Conservation (phyloP, 92 coral and sea anemone species). For the Parazoanthus atlanticus region DNA sequence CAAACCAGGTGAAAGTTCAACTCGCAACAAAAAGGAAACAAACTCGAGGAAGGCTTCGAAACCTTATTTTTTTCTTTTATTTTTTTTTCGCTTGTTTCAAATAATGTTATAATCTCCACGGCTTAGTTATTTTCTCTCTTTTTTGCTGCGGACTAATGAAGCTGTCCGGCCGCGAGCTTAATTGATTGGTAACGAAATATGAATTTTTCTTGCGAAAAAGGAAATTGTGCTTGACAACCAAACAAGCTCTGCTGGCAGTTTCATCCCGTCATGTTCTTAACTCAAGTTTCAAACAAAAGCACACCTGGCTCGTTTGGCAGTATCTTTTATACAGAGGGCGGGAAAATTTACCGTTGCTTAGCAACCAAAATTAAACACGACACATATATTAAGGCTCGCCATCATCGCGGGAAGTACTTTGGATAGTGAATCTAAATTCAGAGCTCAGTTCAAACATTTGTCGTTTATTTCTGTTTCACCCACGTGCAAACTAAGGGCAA, state of each 20-base stretch:
- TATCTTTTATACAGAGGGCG: background rate
- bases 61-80: no score
- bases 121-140: background rate
- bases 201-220: background rate
- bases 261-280: background rate
- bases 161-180: background rate
- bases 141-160: background rate
- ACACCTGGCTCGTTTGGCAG: constrained; percentile 22
- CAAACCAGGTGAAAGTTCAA: background rate
- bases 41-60: background rate
- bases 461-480: no score
- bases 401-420: no score
- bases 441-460: no score
- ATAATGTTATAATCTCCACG: background rate
- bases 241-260: background rate
- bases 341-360: constrained; percentile 11
- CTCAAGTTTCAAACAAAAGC: constrained; percentile 2
- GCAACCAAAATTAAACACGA: background rate
- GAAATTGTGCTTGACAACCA: constrained; percentile 14
- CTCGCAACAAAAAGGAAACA: background rate
- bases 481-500: no score
- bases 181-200: constrained; percentile 8
- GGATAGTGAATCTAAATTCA: no score
- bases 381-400: background rate
- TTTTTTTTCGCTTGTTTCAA: background rate